Evolutionary conservation across 2,113 vertebrate species (phyloP).

Genomic region (Acrocephalus arundinaceus): DNA sequence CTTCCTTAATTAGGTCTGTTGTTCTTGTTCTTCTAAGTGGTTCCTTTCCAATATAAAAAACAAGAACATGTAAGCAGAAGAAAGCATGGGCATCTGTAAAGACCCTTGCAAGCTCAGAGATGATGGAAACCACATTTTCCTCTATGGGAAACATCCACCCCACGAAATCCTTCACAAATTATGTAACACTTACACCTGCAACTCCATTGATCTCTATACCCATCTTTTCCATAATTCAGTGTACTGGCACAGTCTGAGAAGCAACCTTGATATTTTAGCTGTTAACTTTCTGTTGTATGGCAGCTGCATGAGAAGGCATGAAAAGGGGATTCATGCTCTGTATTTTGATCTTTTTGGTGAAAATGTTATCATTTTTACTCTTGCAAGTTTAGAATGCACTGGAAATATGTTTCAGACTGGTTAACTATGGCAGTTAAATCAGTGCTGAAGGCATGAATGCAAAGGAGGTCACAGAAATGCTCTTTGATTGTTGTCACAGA

Average conservation of each 20-base stretch:
- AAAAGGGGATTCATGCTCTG: not conserved
- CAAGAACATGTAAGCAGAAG: not conserved
- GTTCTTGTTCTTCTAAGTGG: not conserved
- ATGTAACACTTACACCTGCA: not conserved
- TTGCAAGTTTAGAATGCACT: not conserved
- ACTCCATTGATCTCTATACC: not conserved
- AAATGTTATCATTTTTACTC: not conserved
- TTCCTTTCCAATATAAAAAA: not conserved
- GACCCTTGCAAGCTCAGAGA: not conserved
- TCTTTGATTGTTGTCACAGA: not conserved
- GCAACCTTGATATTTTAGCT: not conserved
- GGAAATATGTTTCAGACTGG: fast-evolving
- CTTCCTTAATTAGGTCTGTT: not conserved
- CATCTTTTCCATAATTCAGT: not conserved
- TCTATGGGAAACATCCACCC: not conserved
- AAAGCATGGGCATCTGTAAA: not conserved
- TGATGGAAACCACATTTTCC: not conserved
- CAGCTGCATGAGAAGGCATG: not conserved
- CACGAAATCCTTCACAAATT: not conserved
- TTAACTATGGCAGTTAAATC: not conserved
- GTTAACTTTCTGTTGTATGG: not conserved
- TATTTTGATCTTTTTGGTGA: not conserved
- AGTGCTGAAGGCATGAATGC: not conserved
- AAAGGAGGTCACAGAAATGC: not conserved
- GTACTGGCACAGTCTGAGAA: not conserved